phyloP scores from a whole-genome alignment of 2,797 vertebrate species.

The Siniperca undulata region DNA sequence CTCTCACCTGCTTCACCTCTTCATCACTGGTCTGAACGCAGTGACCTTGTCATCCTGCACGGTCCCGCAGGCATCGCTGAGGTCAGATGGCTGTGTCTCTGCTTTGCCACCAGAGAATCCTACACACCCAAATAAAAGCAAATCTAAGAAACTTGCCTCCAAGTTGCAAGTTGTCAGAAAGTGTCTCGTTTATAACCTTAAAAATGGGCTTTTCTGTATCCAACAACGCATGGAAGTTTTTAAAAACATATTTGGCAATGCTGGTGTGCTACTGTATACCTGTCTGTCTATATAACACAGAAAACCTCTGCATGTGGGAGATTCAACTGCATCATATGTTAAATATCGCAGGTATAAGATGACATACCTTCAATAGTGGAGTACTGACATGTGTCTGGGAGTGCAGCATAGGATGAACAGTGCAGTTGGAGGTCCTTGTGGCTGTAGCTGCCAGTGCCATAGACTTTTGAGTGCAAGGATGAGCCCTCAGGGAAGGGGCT shows the following conservation, averaged over 20 bases:
- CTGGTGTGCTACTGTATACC: not conserved
- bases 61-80: slow-evolving; percentile 82
- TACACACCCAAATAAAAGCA: slow-evolving; percentile 69
- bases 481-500: slow-evolving; percentile 84
- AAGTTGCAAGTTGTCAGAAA: slow-evolving; percentile 15
- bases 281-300: not conserved
- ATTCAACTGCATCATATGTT: not conserved
- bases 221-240: not conserved
- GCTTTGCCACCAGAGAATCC: slow-evolving; percentile 86
- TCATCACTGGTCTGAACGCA: slow-evolving; percentile 91
- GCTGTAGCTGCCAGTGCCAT: slow-evolving; percentile 85
- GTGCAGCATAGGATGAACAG: slow-evolving; percentile 86
- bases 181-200: not conserved
- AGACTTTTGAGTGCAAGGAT: slow-evolving; percentile 85
- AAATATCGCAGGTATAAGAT: not conserved
- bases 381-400: slow-evolving; percentile 90
- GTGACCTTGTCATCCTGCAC: slow-evolving; percentile 88
- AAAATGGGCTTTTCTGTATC: not conserved
- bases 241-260: not conserved
- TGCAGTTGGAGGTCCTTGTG: slow-evolving; percentile 89
- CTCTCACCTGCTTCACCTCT: slow-evolving; percentile 91
- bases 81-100: slow-evolving; percentile 82
- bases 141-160: slow-evolving; percentile 28
- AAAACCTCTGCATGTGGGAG: not conserved
- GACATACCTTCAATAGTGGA: slow-evolving; percentile 90